Conservation (phyloP, 2,888 invertebrate genomes). For the Thecocarcelia acutangulata region DNA sequence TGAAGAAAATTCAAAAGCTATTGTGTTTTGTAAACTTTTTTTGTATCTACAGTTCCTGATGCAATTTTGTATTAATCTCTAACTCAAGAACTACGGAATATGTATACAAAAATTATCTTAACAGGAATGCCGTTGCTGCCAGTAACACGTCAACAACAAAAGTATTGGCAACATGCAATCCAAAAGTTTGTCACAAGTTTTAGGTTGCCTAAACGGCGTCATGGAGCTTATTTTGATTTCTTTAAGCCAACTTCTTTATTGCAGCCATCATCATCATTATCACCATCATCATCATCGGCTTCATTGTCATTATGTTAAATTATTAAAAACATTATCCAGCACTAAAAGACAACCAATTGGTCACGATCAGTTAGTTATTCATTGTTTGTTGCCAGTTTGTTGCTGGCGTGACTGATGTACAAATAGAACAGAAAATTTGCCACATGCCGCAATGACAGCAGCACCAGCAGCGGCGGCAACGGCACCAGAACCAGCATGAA, state of each 20-base stretch:
- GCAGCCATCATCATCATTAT: conserved; percentile 10
- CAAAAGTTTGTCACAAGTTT: conserved; percentile 1
- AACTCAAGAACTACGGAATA: not conserved
- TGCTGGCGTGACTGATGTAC: conserved; percentile 64
- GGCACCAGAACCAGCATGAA: conserved; percentile 39
- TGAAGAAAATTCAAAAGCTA: no score
- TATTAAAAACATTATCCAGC: conserved; percentile 41
- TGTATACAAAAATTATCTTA: not conserved
- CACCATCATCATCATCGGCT: conserved; percentile 23
- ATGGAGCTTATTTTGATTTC: not conserved
- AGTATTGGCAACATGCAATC: conserved; percentile 44
- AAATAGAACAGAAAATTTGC: conserved; percentile 58
- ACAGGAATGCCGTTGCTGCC: conserved; percentile 39
- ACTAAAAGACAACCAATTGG: conserved; percentile 67
- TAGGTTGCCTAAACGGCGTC: not conserved
- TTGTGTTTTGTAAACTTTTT: no score
- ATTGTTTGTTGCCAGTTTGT: conserved; percentile 63
- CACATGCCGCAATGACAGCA: conserved; percentile 44
- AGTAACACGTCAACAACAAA: conserved; percentile 41
- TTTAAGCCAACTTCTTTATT: not conserved
- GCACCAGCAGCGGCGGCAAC: conserved; percentile 3
- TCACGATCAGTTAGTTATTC: conserved; percentile 69
- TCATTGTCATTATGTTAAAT: conserved; percentile 8
- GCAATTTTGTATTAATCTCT: no score
- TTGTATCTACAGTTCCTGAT: no score